Evolutionary conservation across 2,888 invertebrate species (phyloP), one percentile per base, ranked within the genome.

Genomic region (Loripinus fragilis): DNA sequence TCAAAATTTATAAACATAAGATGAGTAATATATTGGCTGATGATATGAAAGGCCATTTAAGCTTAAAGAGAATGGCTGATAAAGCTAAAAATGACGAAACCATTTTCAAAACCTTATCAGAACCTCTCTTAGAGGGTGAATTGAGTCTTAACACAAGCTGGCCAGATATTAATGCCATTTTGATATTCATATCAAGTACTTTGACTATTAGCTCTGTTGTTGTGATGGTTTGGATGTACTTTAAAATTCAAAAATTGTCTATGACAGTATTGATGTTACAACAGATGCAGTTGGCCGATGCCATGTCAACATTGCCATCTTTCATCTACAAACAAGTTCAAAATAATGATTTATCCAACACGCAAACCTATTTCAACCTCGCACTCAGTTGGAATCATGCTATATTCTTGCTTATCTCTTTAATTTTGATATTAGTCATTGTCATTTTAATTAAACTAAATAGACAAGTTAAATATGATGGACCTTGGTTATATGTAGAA

Each of bases 131-230:
- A 12, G 50, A 70, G 33, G 75, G 75, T 38, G 45, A 75, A 64
- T 64, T 75, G 17, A 28, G 41, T 17, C 20, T 75, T 28, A 48
- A 70, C 17, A 28, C 64, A 50, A 15, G 25, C 5, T 75, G 71
- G 70, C 75, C 70, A n/a, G 75, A 75, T 71, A 28, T 70, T n/a
- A 70, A 69, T 45, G 74, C 45, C 20, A 68, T 74, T 69, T 33
- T 74, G 0, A 52, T 68, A 12, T n/a, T 74, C 10, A 41, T 45
- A 38, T 41, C 66, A 35, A 30, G 48, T 50, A 45, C 30, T 10
- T 38, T 74, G 35, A 67, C 35, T 12, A 48, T 45, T 35, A 28
- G 25, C 38, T n/a, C 50, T 10, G 23, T 50, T 12, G n/a, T 74
- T 17, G 30, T 45, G 35, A n/a, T 74, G 12, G 33, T 35, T 48